Conservation (phyloP, 2,113 vertebrate species). For the Pterocles gutturalis region DNA sequence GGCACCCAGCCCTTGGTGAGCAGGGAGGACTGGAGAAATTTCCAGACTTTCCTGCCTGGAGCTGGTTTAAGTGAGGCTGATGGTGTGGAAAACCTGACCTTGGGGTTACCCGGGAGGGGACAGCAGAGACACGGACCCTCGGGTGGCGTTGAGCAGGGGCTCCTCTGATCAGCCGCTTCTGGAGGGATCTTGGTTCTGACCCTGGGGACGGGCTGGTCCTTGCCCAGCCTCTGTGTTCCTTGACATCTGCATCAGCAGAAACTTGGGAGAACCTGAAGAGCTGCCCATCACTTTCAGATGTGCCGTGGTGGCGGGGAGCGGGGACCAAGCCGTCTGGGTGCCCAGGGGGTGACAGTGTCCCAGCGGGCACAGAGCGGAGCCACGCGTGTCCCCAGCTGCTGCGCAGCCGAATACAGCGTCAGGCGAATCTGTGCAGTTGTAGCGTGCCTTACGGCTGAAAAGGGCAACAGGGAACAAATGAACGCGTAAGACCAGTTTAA, state of each 20-base stretch:
- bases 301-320: rapidly evolving
- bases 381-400: rapidly evolving
- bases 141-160: neutral
- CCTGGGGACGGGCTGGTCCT: neutral
- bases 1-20: neutral
- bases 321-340: rapidly evolving
- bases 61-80: constrained; percentile 34
- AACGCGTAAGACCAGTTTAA: neutral
- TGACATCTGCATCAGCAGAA: rapidly evolving
- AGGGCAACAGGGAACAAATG: constrained; percentile 24
- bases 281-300: neutral
- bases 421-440: neutral
- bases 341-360: neutral
- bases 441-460: neutral
- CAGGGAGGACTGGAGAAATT: neutral
- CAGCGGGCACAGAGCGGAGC: rapidly evolving
- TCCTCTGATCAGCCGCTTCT: neutral
- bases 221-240: rapidly evolving
- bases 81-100: neutral
- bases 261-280: rapidly evolving
- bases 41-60: constrained; percentile 21
- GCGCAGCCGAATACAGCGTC: neutral
- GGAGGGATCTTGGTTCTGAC: neutral
- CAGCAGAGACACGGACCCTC: neutral
- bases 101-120: neutral